phyloP scores from a whole-genome alignment of 2,888 invertebrate species.

The Helicoverpa assulta region DNA sequence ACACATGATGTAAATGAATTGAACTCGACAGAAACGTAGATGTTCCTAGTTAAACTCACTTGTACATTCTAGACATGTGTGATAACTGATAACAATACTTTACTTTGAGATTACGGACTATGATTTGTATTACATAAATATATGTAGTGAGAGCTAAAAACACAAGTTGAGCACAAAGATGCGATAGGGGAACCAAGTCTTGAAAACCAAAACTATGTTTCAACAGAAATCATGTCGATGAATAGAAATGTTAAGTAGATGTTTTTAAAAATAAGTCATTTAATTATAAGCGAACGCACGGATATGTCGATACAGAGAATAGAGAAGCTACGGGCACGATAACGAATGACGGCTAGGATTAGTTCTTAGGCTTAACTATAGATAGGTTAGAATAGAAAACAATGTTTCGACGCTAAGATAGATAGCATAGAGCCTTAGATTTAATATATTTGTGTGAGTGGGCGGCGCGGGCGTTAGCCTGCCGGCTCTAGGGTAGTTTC shows the following conservation, averaged over 20 bases:
- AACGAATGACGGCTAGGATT: constrained; percentile 83
- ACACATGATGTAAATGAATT: constrained; percentile 78
- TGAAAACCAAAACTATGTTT: constrained; percentile 84
- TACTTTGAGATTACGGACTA: constrained; percentile 76
- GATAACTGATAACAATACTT: constrained; percentile 67
- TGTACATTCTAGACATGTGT: constrained; percentile 82
- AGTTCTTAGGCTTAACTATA: constrained; percentile 86
- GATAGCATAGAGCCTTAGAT: constrained; percentile 86
- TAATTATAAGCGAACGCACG: constrained; percentile 84
- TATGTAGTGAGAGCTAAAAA: constrained; percentile 67
- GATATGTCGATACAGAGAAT: constrained; percentile 81
- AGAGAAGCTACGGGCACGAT: constrained; percentile 79
- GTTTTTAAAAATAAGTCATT: constrained; percentile 87
- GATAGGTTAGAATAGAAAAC: constrained; percentile 88
- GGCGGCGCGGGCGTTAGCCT: constrained; percentile 72
- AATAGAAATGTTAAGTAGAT: constrained; percentile 87
- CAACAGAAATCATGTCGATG: constrained; percentile 84
- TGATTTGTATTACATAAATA: constrained; percentile 51
- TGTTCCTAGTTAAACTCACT: constrained; percentile 85
- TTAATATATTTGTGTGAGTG: constrained; percentile 80
- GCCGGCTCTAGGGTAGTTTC: constrained; percentile 87
- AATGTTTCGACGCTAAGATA: constrained; percentile 89
- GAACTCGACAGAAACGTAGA: constrained; percentile 78
- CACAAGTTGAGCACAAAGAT: constrained; percentile 79
- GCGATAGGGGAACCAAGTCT: constrained; percentile 81